Evolutionary conservation across 2,888 invertebrate species (phyloP), one percentile per base, ranked within the genome.

Genomic region (Cantharis flavilabris): DNA sequence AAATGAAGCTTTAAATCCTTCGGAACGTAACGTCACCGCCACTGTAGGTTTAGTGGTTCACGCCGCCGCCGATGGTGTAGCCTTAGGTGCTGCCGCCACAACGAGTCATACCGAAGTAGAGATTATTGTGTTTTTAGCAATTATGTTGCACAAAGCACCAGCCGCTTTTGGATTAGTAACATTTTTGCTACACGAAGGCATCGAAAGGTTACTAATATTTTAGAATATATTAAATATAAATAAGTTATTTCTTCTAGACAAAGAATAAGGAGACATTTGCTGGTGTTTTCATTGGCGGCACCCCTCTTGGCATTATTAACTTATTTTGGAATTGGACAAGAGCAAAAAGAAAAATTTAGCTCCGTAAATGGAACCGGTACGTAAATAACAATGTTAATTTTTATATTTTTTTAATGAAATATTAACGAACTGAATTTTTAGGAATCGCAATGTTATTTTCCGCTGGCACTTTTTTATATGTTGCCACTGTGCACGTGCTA

Each of bases 111-210:
- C 97, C 0, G 98, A 98, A 85, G 97, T 99, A 0, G 99, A 99
- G 88, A 92, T 98, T 85, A 98, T 99, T 79, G 98, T 99, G 10
- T 99, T 99, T 89, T 87, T 99, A 30, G 99, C 99, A 3, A 99
- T 99, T 82, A 99, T 99, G 98, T 89, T 99, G 72, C 99, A 99
- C 86, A 99, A 99, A 90, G 99, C 98, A 0, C 99, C 99, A 0
- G 99, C 99, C 3, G 98, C 99, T 0, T 99, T 99, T 90, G 99
- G 99, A 0, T 90, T 99, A 14, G 98, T 98, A 62, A 98, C 98
- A n/a, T 99, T 98, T 88, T 90, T 99, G 64, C 88, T 99, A 80
- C 98, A 98, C 86, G 98, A 98, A 85, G 98, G 98, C 7, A 92
- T 99, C 28, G 98, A 99, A 81, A 92, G 96, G 87, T 92, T 87